Evolutionary conservation across 1,140 invertebrate species (phyloP), one percentile per base, ranked within the genome.

Genomic region (Lethrus apterus): DNA sequence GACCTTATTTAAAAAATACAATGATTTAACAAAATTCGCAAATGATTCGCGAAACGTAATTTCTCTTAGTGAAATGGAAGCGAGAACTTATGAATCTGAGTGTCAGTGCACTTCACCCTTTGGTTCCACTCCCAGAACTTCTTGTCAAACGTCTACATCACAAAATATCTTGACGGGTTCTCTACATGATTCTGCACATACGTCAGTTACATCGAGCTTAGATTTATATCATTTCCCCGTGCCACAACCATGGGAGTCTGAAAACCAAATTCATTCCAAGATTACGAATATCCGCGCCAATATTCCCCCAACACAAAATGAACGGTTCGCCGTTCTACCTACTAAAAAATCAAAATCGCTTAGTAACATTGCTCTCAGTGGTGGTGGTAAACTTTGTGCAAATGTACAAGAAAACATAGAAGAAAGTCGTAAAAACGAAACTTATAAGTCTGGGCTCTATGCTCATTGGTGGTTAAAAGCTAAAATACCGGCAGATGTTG

Each of bases 381-480:
- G 11, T 9, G 24, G 36, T 19, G 19, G 19, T 21, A n/a, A 10
- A 0, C 4, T 23, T 17, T 30, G 4, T 38, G 33, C 11, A 18
- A 7, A 17, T 7, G 26, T 64, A 63, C 51, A 55, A 55, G 40
- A 51, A 11, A 17, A 13, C 21, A n/a, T n/a, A n/a, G 53, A 52
- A 8, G 43, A 62, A 62, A 49, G 53, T 55, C 9, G 66, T 63
- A 44, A 68, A 67, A 46, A 57, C 71, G 64, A 75, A 50, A 62
- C 81, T 56, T 89, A 81, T 67, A 80, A 81, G 21, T 89, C 86
- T 17, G 85, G 84, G 55, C 72, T 91, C 63, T 91, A 91, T 65
- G 87, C 86, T 48, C 87, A 91, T 70, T 91, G 88, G 88, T 90
- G 87, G 86, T 80, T 89, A 67, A 90, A 90, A 77, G 84, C 83